Evolutionary conservation across 23 tunicate species (phyloP).

Genomic region (Styela plicata): DNA sequence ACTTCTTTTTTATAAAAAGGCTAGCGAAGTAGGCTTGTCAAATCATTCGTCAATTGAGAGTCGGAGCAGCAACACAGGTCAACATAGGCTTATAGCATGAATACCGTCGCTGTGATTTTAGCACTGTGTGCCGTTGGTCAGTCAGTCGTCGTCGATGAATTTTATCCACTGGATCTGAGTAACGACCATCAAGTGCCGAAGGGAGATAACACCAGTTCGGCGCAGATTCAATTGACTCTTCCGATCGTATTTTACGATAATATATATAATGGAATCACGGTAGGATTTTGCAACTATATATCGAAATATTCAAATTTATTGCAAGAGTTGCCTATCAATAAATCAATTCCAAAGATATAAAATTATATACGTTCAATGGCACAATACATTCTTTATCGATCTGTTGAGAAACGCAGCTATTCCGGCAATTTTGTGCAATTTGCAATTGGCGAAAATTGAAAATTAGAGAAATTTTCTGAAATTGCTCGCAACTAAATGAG

Average conservation of each 20-base stretch:
- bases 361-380: too few relatives aligned
- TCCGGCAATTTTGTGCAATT: too few relatives aligned
- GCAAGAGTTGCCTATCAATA: too few relatives aligned
- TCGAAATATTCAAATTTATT: too few relatives aligned
- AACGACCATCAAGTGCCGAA: constrained; percentile 31
- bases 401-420: too few relatives aligned
- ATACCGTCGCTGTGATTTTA: constrained; percentile 16
- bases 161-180: constrained; percentile 48
- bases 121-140: constrained; percentile 40
- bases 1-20: not conserved
- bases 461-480: too few relatives aligned
- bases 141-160: constrained; percentile 43
- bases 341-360: too few relatives aligned
- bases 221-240: constrained; percentile 37
- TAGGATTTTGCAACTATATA: too few relatives aligned
- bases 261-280: constrained; percentile 68
- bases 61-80: not conserved
- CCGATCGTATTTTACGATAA: constrained; percentile 73
- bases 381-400: too few relatives aligned
- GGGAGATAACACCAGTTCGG: constrained; percentile 42
- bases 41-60: not conserved
- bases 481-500: too few relatives aligned
- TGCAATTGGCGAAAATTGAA: too few relatives aligned
- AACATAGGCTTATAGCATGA: not conserved
- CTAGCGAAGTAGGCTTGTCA: not conserved